Evolutionary conservation across 2,797 vertebrate genomes (phyloP).

Genomic region (Microhierax caerulescens): DNA sequence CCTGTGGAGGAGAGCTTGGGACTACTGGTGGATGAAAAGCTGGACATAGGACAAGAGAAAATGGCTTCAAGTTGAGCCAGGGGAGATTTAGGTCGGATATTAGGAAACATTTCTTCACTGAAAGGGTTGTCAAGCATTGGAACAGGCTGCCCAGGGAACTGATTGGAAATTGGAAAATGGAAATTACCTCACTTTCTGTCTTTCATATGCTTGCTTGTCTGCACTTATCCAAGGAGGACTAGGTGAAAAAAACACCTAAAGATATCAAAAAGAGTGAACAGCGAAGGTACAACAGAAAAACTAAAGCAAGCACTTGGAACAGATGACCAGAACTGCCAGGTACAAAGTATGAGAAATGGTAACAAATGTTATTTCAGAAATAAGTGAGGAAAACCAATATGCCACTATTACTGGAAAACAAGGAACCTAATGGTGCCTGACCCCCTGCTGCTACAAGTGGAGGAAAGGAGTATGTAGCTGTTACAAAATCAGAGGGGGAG

Average conservation of each 20-base stretch:
- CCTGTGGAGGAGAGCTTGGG: not conserved
- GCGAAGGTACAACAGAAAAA: not conserved
- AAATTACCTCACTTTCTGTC: not conserved
- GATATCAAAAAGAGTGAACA: not conserved
- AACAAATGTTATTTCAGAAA: not conserved
- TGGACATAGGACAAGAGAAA: not conserved
- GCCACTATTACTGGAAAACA: not conserved
- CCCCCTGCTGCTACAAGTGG: not conserved
- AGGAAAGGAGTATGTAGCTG: not conserved
- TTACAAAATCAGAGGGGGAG: not conserved
- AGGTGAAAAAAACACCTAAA: not conserved
- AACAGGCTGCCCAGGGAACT: too few relatives aligned
- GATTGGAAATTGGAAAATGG: not conserved
- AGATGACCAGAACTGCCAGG: not conserved
- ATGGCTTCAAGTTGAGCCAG: too few relatives aligned
- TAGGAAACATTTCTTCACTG: too few relatives aligned
- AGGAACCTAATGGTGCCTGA: not conserved
- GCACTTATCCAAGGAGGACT: not conserved
- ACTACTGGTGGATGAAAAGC: not conserved
- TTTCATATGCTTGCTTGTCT: not conserved
- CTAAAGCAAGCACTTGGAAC: not conserved
- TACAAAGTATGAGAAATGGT: not conserved
- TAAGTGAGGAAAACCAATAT: not conserved
- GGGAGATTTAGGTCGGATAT: too few relatives aligned
- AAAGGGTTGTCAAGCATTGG: too few relatives aligned